These are phyloP conservation scores for Molothrus ater DNA, from an alignment of 2,797 vertebrate genomes.

Conservation along the genomic window DNA sequence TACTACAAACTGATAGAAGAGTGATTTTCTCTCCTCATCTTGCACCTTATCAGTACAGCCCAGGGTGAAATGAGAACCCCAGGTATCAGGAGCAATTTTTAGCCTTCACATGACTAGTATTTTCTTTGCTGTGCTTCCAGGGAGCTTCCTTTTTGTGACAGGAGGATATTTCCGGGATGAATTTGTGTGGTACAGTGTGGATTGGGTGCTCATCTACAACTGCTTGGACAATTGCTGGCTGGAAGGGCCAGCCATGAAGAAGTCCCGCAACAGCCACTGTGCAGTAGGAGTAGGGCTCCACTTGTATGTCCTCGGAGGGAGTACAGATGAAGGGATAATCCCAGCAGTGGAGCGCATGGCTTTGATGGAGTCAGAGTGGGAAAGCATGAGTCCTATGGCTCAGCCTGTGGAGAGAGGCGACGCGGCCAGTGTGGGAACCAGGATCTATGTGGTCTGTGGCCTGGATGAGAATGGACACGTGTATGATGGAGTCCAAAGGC, in stretches of 20 bases:
- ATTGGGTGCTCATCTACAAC: conserved; percentile 87
- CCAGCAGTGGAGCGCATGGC: conserved; percentile 82
- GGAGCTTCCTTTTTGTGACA: conserved; percentile 85
- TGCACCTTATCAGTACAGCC: not conserved
- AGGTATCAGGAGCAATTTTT: not conserved
- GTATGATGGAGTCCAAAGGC: conserved; percentile 86
- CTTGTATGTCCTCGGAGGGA: conserved; percentile 86
- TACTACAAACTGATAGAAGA: not conserved
- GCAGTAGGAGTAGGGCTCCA: conserved; percentile 78
- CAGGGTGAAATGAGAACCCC: not conserved
- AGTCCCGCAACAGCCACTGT: conserved; percentile 87
- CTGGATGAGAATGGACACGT: conserved; percentile 89
- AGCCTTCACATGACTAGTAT: not conserved
- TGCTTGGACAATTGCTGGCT: conserved; percentile 81
- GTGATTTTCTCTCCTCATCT: not conserved
- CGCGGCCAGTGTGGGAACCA: conserved; percentile 64
- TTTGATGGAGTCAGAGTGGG: conserved; percentile 79
- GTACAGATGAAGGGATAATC: conserved; percentile 82
- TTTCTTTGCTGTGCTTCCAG: conserved; percentile 68
- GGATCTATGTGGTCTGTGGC: conserved; percentile 87
- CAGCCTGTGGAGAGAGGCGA: conserved; percentile 86
- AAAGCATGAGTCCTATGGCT: conserved; percentile 80
- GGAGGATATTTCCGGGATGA: conserved; percentile 87
- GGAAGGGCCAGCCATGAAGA: conserved; percentile 84
- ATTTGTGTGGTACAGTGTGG: conserved; percentile 88